These are phyloP conservation scores for Pelmatolapia mariae DNA, from an alignment of 2,113 vertebrate species.

Conservation along the genomic window DNA sequence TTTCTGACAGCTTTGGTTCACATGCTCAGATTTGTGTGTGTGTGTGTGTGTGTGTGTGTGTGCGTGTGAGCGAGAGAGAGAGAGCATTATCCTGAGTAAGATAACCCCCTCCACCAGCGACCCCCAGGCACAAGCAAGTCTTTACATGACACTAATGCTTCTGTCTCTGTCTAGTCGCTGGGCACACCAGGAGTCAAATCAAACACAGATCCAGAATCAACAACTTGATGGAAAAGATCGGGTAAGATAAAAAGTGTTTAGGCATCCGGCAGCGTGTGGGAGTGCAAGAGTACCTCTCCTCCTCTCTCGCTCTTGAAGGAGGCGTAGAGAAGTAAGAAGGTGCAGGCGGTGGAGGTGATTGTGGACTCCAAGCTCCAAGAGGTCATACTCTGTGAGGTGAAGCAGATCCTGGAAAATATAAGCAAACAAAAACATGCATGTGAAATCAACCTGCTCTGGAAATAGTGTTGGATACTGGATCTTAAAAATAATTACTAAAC, in stretches of 20 bases:
- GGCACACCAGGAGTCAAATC: background rate
- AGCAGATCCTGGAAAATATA: constrained; percentile 71
- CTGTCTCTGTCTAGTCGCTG: background rate
- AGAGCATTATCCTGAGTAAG: constrained; percentile 31
- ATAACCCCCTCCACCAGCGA: constrained; percentile 11
- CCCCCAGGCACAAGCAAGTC: constrained; percentile 36
- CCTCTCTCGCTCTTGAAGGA: constrained; percentile 70
- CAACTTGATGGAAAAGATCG: constrained; percentile 15
- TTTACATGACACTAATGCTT: constrained; percentile 41
- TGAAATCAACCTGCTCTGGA: background rate
- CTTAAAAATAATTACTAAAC: background rate
- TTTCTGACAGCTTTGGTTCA: constrained; percentile 24
- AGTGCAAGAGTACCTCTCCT: constrained; percentile 56
- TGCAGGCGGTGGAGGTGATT: constrained; percentile 69
- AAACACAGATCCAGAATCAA: background rate
- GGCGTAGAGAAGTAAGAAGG: constrained; percentile 72
- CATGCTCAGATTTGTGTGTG: background rate
- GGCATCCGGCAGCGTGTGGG: background rate
- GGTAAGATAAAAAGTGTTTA: background rate
- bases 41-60: background rate
- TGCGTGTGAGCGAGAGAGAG: background rate
- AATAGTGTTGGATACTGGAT: background rate
- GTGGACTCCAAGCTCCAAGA: constrained; percentile 71
- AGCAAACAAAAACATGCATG: background rate
- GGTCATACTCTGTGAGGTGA: constrained; percentile 69